Base-by-base conservation (phyloP, 2,888 invertebrate species). In the Brenthis ino region DNA sequence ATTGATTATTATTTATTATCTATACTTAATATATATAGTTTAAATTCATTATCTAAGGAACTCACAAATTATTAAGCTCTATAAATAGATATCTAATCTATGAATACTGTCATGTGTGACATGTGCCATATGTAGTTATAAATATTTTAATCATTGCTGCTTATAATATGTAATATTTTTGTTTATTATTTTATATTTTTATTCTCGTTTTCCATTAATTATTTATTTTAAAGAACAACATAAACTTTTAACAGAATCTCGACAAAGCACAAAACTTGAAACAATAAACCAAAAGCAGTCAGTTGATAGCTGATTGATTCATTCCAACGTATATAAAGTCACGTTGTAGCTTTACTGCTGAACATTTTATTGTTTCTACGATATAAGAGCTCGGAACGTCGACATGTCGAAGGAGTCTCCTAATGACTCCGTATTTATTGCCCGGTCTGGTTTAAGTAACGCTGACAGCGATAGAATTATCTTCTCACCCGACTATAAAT, bases 251-350 rank as follows among this genome's bases (percentile, higher is more conserved):
- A 12, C 16, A n/a, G 5, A 43, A 53, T 57, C 24, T 48, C 47
- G 20, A 58, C 48, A 6, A 48, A 20, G n/a, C 6, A 13, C 16
- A 43, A 63, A 20, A 77, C 77, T 76, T 75, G 75, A 72, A 75
- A 74, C 80, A 77, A 82, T 85, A 80, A 84, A 81, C 74, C 76
- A 79, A 77, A 77, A 82, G 78, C 79, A 78, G 76, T 73, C 72
- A 71, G 79, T 83, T 85, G 84, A 85, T 83, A 79, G 80, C 75
- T 83, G 87, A 88, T 85, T 88, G 88, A 88, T 88, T 88, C 83
- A 87, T 87, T 85, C 83, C 80, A 80, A 78, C 80, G 79, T 76
- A 81, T 83, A 86, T 85, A 86, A 83, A 85, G 82, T 81, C 83
- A 79, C 84, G 81, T 80, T 74, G 77, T 70, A 77, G 77, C 75